Evolutionary conservation across 2,113 vertebrate species (phyloP).

Genomic region (Limanda limanda): DNA sequence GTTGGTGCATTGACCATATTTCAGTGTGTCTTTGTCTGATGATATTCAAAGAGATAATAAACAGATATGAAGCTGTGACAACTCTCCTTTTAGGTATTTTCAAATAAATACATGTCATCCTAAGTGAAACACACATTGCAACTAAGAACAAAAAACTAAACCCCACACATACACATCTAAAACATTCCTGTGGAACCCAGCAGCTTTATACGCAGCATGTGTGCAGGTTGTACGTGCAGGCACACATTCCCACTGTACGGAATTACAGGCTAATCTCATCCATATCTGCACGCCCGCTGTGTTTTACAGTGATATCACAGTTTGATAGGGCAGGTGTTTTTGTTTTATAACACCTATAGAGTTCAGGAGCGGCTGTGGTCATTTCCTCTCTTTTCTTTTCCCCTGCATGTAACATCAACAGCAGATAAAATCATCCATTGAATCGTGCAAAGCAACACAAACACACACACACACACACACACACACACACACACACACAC

Average conservation of each 20-base stretch:
- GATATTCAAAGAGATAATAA: too few relatives aligned
- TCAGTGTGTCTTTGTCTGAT: too few relatives aligned
- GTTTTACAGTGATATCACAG: neutral
- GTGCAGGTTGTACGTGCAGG: constrained; percentile 21
- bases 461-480: too few relatives aligned
- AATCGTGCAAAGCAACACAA: neutral
- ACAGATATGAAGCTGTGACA: too few relatives aligned
- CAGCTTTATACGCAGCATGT: neutral
- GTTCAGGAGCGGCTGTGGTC: neutral
- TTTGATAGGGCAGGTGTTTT: constrained; percentile 27
- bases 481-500: too few relatives aligned
- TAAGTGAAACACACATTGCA: neutral
- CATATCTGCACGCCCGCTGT: constrained; percentile 30
- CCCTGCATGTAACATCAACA: constrained; percentile 1
- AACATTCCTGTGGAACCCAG: neutral
- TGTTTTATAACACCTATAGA: neutral
- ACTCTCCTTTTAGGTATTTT: neutral
- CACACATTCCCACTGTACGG: neutral
- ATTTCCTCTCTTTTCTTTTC: neutral
- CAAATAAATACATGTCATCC: neutral
- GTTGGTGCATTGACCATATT: too few relatives aligned
- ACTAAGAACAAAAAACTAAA: neutral
- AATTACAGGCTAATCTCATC: constrained; percentile 22
- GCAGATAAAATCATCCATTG: constrained; percentile 19
- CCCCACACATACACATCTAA: neutral